phyloP scores from a whole-genome alignment of 2,113 vertebrate species.

The Campylorhamphus procurvoides region DNA sequence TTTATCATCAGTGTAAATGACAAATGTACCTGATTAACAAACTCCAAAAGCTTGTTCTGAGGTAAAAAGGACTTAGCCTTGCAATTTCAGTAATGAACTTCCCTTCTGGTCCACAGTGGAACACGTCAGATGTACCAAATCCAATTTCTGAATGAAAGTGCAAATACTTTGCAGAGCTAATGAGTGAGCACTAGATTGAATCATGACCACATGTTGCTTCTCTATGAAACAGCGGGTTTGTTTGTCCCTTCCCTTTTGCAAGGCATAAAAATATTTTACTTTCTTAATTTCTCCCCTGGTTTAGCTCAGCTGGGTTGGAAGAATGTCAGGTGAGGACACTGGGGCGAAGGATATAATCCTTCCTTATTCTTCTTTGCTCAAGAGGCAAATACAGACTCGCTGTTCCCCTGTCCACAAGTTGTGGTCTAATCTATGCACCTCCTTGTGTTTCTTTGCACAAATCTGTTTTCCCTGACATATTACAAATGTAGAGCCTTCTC shows the following conservation, averaged over 20 bases:
- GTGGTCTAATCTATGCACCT: background rate
- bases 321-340: background rate
- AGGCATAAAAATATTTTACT: background rate
- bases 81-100: constrained; percentile 37
- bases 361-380: background rate
- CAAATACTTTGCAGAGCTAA: background rate
- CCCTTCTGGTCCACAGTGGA: background rate
- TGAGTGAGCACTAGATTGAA: background rate
- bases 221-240: background rate
- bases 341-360: background rate
- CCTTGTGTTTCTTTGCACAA: background rate
- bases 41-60: constrained; percentile 17
- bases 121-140: background rate
- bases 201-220: background rate
- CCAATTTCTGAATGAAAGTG: background rate
- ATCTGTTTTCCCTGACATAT: background rate
- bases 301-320: background rate
- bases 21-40: constrained; percentile 33
- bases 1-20: constrained; percentile 32
- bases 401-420: background rate
- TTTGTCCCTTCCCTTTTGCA: background rate
- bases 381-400: background rate
- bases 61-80: background rate
- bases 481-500: background rate
- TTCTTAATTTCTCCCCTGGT: background rate